A percentile compares a stretch with the other conserved stretches of the same genome.
Evolutionary conservation across 2,113 vertebrate genomes (phyloP).

Genomic region (Pagrus major): DNA sequence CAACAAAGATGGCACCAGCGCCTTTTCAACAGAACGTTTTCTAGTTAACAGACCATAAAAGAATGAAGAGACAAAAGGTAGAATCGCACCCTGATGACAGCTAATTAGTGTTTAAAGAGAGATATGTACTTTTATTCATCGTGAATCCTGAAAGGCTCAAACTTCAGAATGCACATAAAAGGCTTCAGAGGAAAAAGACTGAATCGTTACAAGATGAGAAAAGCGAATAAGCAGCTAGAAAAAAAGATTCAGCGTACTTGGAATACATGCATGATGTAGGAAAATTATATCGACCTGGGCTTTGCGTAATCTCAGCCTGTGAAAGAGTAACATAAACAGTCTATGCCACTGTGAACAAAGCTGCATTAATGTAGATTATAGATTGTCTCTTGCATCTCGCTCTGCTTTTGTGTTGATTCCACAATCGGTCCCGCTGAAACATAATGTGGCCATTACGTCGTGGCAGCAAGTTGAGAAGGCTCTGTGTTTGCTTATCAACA

Average conservation of each 20-base stretch:
- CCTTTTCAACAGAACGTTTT: conserved; percentile 3
- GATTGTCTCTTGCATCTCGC: background rate
- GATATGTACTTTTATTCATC: background rate
- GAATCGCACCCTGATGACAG: background rate
- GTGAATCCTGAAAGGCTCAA: conserved; percentile 16
- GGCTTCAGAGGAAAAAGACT: background rate
- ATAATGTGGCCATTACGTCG: background rate
- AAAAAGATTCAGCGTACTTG: background rate
- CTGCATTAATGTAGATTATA: background rate
- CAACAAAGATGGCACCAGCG: background rate
- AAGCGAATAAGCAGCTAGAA: background rate
- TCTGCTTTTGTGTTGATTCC: background rate
- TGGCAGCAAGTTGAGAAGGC: background rate
- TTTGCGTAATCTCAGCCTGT: background rate
- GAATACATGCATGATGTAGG: background rate
- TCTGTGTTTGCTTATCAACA: too few species aligned
- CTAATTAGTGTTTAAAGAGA: conserved; percentile 23
- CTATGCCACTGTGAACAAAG: background rate
- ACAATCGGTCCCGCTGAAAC: background rate
- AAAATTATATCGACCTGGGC: background rate
- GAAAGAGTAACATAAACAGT: background rate
- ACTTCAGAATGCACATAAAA: conserved; percentile 16
- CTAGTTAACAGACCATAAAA: background rate
- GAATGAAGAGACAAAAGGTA: background rate
- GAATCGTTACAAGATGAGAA: background rate